A percentile compares a stretch with the other conserved stretches of the same genome.
phyloP scores from a whole-genome alignment of 2,888 invertebrate genomes.

The Scaeva pyrastri region DNA sequence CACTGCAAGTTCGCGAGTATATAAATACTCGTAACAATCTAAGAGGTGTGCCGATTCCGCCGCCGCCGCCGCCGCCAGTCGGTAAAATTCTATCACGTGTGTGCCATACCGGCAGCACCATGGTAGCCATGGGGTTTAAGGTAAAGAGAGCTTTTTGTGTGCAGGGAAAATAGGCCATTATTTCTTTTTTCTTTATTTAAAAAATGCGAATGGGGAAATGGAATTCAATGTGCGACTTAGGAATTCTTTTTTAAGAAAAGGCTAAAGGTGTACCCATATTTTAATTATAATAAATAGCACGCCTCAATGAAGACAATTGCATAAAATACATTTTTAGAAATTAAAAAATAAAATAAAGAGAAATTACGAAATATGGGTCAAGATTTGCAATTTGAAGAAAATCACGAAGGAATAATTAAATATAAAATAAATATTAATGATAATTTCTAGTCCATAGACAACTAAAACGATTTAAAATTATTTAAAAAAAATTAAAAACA shows the following conservation, averaged over 20 bases:
- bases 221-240: background rate
- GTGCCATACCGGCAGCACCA: background rate
- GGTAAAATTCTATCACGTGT: constrained; percentile 67
- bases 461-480: too few species aligned
- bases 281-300: too few species aligned
- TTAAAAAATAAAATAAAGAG: background rate
- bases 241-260: background rate
- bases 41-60: constrained; percentile 18
- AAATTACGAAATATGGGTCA: background rate
- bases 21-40: constrained; percentile 29
- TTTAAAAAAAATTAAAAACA: too few species aligned
- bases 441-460: too few species aligned
- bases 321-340: background rate
- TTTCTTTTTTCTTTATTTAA: constrained; percentile 33
- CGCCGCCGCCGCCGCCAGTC: background rate
- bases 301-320: background rate
- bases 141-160: constrained; percentile 51
- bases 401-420: too few species aligned
- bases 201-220: constrained; percentile 31
- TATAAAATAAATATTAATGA: too few species aligned
- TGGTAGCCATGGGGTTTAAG: constrained; percentile 53
- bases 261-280: background rate
- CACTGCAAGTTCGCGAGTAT: background rate
- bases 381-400: too few species aligned
- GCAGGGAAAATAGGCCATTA: constrained; percentile 69